A percentile compares a stretch with the other conserved stretches of the same genome.
These are phyloP conservation scores for Amblyopsis hoosieri DNA, from an alignment of 2,797 vertebrate genomes.

Conservation along the genomic window DNA sequence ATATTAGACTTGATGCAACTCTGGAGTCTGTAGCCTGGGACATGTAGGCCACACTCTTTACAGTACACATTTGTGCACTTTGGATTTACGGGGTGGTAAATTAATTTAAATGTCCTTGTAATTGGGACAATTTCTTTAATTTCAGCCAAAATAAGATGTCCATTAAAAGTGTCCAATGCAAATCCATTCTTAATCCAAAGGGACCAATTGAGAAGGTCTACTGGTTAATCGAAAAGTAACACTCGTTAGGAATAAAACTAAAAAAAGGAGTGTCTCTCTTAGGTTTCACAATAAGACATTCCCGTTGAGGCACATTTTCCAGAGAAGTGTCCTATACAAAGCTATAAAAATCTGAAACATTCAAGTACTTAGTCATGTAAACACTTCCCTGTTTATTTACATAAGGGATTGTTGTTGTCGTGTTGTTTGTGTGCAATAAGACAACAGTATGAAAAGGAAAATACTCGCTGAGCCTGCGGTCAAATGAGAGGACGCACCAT, in stretches of 20 bases:
- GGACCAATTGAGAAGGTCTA: constrained; percentile 45
- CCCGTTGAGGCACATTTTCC: constrained; percentile 76
- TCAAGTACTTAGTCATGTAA: constrained; percentile 83
- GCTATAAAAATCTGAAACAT: constrained; percentile 72
- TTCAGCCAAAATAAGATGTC: constrained; percentile 16
- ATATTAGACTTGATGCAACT: constrained; percentile 23
- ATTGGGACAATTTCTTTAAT: constrained; percentile 21
- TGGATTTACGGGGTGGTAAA: constrained; percentile 55
- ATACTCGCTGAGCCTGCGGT: constrained; percentile 46
- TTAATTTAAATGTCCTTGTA: constrained; percentile 19
- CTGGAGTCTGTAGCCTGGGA: constrained; percentile 28
- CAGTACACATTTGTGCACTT: neutral
- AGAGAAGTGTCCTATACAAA: constrained; percentile 77
- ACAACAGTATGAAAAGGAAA: constrained; percentile 67
- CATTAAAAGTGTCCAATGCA: constrained; percentile 28
- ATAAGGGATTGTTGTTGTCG: constrained; percentile 59
- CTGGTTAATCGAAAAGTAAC: constrained; percentile 42
- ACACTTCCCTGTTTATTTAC: constrained; percentile 78
- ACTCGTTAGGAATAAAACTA: constrained; percentile 20
- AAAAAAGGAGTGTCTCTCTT: constrained; percentile 66
- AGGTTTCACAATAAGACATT: constrained; percentile 78
- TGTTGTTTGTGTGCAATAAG: constrained; percentile 72
- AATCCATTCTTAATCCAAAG: constrained; percentile 40
- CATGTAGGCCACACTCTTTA: constrained; percentile 30
- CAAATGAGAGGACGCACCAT: constrained; percentile 7